A percentile compares a stretch with the other conserved stretches of the same genome.
phyloP scores from a whole-genome alignment of 1,140 invertebrate species.

The Triops cancriformis region DNA sequence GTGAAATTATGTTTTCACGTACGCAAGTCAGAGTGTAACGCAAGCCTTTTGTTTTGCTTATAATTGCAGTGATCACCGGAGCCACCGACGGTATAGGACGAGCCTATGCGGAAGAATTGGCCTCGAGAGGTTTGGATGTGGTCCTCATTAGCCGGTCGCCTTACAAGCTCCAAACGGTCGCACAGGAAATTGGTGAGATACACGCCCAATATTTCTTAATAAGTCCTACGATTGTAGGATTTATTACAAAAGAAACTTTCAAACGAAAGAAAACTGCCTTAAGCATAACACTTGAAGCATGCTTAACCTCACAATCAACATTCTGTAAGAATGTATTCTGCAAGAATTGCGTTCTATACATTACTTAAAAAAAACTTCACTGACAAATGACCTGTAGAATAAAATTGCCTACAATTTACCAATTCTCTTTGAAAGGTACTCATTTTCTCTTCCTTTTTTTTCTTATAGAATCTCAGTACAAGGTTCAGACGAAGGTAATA shows the following conservation, averaged over 20 bases:
- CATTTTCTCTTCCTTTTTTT: constrained; percentile 19
- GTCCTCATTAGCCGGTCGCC: constrained; percentile 47
- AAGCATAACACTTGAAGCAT: neutral
- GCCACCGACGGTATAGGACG: constrained; percentile 29
- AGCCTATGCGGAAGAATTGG: constrained; percentile 29
- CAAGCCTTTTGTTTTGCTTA: neutral
- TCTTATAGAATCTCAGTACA: constrained; percentile 35
- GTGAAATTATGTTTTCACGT: too few relatives aligned
- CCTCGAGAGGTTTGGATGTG: constrained; percentile 41
- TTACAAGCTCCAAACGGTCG: constrained; percentile 44
- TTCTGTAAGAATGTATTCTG: neutral
- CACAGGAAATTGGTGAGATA: constrained; percentile 42
- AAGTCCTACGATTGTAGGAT: neutral
- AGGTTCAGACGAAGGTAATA: constrained; percentile 41
- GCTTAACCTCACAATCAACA: neutral
- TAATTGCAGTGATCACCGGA: constrained; percentile 29
- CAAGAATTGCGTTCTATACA: too few relatives aligned
- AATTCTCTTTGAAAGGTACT: neutral
- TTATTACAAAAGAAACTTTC: too few relatives aligned
- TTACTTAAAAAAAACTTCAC: neutral
- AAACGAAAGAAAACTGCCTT: neutral
- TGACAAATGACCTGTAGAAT: neutral
- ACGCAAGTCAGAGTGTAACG: too few relatives aligned
- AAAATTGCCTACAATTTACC: too few relatives aligned
- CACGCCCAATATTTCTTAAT: neutral